Base-by-base conservation (phyloP, 2,797 vertebrate species). In the Pteropus rufus region DNA sequence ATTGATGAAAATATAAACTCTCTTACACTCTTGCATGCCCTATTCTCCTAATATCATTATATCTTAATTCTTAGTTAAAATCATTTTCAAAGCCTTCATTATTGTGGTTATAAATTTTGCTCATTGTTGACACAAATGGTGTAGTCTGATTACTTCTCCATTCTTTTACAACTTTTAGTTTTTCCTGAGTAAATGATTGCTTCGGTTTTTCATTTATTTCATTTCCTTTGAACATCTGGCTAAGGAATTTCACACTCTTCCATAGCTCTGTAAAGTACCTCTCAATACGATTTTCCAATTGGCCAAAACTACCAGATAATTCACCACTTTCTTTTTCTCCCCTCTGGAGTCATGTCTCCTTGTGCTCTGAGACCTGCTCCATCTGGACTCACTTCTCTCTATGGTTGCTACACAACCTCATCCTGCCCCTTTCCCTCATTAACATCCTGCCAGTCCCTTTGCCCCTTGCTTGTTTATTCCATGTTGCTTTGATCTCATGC, bases 161-260 rank as follows among this genome's bases (percentile, higher is more conserved):
- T 75, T 89, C 34, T 70, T 80, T 21, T 49, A 34, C 12, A 86
- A 41, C 41, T 79, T 81, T 91, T 39, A 41, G 41, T 70, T 94
- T 97, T 92, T 83, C 75, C 52, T 76, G n/a, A 80, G 64, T 75
- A 92, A 79, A 44, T 87, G 46, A 84, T 72, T 87, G 65, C 84
- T 39, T 95, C 89, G 0, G 0, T 64, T 87, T 96, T 83, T 67
- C 4, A 60, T 73, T 79, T 91, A 14, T 92, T 56, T 94, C 58
- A 31, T 88, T 88, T 92, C 34, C 84, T 93, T 94, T 96, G 88
- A 84, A 39, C 10, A 41, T 52, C 65, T 49, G 49, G 49, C 49
- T 83, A 79, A 92, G 26, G 31, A 18, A 84, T 79, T 92, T 88
- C 24, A n/a, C 12, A 49, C 36, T 15, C 15, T 87, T 76, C 16